Conservation (phyloP, 2,888 invertebrate genomes). For the Thera obeliscata region DNA sequence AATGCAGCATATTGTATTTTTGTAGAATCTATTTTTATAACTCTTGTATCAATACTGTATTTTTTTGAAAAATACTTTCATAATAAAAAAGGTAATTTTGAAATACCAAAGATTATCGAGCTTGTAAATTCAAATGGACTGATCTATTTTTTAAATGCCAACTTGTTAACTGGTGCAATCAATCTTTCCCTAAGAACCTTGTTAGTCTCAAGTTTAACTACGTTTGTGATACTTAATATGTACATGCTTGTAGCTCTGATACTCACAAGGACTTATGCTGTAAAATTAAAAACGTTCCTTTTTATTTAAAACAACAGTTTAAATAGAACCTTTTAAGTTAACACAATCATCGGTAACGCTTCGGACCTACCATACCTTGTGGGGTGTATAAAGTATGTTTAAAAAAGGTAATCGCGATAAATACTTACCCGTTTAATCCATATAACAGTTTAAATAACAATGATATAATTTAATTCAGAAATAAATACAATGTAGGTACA, state of each 20-base stretch:
- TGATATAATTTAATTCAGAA: too few species aligned
- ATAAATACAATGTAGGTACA: too few species aligned
- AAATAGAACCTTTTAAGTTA: too few species aligned
- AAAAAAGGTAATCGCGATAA: too few species aligned
- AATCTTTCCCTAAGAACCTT: slow-evolving; percentile 89
- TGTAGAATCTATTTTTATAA: slow-evolving; percentile 87
- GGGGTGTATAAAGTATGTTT: too few species aligned
- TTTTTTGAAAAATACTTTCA: slow-evolving; percentile 78
- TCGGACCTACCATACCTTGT: too few species aligned
- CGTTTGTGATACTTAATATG: slow-evolving; percentile 81
- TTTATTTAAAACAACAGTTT: neutral
- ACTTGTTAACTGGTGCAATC: slow-evolving; percentile 92
- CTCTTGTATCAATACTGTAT: slow-evolving; percentile 82
- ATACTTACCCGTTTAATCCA: too few species aligned
- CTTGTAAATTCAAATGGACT: slow-evolving; percentile 93
- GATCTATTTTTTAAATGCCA: slow-evolving; percentile 92
- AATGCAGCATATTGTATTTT: slow-evolving; percentile 93
- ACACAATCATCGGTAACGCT: too few species aligned
- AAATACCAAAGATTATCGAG: slow-evolving; percentile 85
- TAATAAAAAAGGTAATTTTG: slow-evolving; percentile 51
- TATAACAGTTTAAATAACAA: too few species aligned
- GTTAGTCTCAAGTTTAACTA: slow-evolving; percentile 62
- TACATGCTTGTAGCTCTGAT: slow-evolving; percentile 81
- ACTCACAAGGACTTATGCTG: slow-evolving; percentile 61
- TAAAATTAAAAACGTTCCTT: slow-evolving; percentile 48